Percentiles rank a stretch among this genome's conserved stretches.
These are phyloP conservation scores for Papilio glaucus DNA, from an alignment of 1,140 invertebrate genomes.

Conservation along the genomic window DNA sequence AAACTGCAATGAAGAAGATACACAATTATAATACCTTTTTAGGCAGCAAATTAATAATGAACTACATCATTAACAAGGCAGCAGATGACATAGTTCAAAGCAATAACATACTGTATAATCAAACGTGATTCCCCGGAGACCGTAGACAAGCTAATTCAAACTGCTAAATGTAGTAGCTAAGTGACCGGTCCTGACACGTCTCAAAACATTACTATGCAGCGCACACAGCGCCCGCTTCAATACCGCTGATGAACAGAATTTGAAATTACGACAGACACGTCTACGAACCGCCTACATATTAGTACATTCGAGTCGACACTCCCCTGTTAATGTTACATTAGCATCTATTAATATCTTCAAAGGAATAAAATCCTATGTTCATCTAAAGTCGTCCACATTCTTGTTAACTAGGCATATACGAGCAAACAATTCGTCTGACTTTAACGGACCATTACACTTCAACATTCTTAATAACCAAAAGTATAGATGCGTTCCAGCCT, in stretches of 20 bases:
- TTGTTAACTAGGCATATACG: not conserved
- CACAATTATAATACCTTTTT: not conserved
- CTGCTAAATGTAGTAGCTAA: slow-evolving; percentile 24
- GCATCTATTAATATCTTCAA: not conserved
- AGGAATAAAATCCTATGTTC: not conserved
- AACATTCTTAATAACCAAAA: too few relatives aligned
- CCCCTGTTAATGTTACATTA: not conserved
- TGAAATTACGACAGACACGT: slow-evolving; percentile 38
- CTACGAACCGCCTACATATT: slow-evolving; percentile 29
- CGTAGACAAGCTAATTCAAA: slow-evolving; percentile 24
- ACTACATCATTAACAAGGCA: not conserved
- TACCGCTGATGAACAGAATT: slow-evolving; percentile 43
- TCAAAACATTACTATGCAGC: slow-evolving; percentile 20
- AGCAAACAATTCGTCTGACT: not conserved
- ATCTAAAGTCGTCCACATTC: not conserved
- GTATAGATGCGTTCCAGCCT: too few relatives aligned
- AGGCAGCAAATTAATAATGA: not conserved
- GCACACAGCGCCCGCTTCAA: slow-evolving; percentile 34
- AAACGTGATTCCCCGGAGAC: slow-evolving; percentile 6
- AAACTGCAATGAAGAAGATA: too few relatives aligned
- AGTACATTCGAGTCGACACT: slow-evolving; percentile 10
- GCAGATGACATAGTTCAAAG: not conserved
- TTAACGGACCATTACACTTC: too few relatives aligned
- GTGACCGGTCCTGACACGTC: slow-evolving; percentile 29
- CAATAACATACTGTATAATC: slow-evolving; percentile 14